Conservation (phyloP, 2,888 invertebrate genomes). For the Drosophila trichaetosa region DNA sequence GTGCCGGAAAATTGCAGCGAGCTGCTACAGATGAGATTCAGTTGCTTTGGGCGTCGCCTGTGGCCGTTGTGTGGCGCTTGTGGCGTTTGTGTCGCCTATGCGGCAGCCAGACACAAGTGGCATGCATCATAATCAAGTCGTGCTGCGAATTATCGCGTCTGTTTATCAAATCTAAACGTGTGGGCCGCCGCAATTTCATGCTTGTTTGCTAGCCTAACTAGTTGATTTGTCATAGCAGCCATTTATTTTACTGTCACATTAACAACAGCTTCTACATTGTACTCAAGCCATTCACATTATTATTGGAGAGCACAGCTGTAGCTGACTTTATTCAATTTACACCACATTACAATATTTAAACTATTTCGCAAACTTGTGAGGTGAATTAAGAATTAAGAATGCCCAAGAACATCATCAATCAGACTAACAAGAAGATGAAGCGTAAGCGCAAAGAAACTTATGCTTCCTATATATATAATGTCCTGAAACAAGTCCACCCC, state of each 20-base stretch:
- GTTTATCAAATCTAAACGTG: constrained; percentile 48
- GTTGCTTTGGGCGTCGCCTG: constrained; percentile 49
- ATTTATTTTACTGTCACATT: constrained; percentile 29
- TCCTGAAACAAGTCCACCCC: too few species aligned
- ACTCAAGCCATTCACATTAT: not conserved
- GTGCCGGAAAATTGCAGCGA: constrained; percentile 65
- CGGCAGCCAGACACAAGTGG: constrained; percentile 31
- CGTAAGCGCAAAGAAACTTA: too few species aligned
- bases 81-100: not conserved
- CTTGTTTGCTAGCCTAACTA: constrained; percentile 26
- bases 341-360: not conserved
- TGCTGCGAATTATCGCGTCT: constrained; percentile 44
- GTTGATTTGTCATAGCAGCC: constrained; percentile 23
- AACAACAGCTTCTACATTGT: constrained; percentile 14
- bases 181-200: constrained; percentile 29
- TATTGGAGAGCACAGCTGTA: not conserved
- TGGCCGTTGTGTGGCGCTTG: constrained; percentile 24
- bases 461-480: too few species aligned
- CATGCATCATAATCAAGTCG: constrained; percentile 61
- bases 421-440: too few species aligned
- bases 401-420: too few species aligned
- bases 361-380: not conserved
- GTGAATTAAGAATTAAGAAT: too few species aligned
- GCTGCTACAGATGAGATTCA: constrained; percentile 61
- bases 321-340: not conserved